Evolutionary conservation across 2,797 vertebrate genomes (phyloP).

Genomic region (Spea hammondii): DNA sequence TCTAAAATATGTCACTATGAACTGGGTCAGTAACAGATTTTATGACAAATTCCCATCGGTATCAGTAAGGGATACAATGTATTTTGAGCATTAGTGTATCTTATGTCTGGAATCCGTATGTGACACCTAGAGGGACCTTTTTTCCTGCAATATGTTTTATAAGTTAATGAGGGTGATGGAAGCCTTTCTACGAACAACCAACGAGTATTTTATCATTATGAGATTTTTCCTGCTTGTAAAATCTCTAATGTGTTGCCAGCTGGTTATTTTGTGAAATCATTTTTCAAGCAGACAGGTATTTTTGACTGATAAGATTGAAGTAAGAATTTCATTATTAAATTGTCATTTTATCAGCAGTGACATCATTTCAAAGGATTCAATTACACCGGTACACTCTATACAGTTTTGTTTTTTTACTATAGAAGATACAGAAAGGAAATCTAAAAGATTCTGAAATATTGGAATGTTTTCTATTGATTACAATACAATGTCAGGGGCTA

Average conservation of each 20-base stretch:
- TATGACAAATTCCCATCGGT: neutral
- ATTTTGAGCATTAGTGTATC: conserved; percentile 1
- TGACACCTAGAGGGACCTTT: neutral
- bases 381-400: conserved; percentile 21
- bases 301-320: conserved; percentile 44
- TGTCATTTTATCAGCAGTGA: conserved; percentile 37
- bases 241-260: conserved; percentile 7
- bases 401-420: conserved; percentile 8
- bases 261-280: conserved; percentile 23
- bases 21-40: neutral
- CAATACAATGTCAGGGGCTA: too few relatives aligned
- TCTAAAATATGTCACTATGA: too few relatives aligned
- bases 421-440: conserved; percentile 11
- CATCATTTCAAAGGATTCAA: conserved; percentile 26
- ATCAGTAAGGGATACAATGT: neutral
- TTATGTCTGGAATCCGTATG: neutral
- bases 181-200: neutral
- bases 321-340: conserved; percentile 42
- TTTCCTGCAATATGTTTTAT: neutral
- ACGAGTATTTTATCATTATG: conserved; percentile 1
- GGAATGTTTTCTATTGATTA: too few relatives aligned
- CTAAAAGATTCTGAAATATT: neutral
- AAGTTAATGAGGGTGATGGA: conserved; percentile 17
- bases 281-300: conserved; percentile 21
- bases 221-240: conserved; percentile 15